Conservation (phyloP, 2,888 invertebrate genomes). For the Athalia cordata region DNA sequence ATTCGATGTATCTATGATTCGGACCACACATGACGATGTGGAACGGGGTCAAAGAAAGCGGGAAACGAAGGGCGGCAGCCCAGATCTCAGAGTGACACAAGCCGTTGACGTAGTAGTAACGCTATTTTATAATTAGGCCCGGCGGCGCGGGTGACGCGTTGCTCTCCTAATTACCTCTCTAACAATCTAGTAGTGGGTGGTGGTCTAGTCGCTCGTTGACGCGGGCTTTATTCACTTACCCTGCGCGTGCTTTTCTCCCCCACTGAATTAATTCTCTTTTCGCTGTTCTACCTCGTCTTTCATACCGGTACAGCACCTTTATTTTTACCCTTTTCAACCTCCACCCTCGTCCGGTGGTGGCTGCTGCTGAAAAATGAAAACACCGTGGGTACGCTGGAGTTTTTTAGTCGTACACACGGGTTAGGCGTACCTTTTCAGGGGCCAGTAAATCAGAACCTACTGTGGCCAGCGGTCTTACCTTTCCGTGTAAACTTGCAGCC, state of each 20-base stretch:
- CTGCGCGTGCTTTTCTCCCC: conserved; percentile 14
- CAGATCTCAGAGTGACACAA: conserved; percentile 17
- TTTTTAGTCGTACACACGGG: too few species aligned
- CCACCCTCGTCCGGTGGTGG: too few species aligned
- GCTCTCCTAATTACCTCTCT: conserved; percentile 72
- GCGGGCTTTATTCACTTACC: conserved; percentile 63
- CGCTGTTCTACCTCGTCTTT: neutral
- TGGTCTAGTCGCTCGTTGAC: conserved; percentile 58
- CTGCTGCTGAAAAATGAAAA: too few species aligned
- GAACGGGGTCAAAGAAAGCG: too few species aligned
- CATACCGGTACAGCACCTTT: neutral
- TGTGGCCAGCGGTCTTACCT: too few species aligned
- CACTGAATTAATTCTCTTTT: conserved; percentile 17
- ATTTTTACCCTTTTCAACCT: too few species aligned
- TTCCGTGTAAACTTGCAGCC: too few species aligned
- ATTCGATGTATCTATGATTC: too few species aligned
- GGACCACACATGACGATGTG: too few species aligned
- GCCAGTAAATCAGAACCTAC: too few species aligned
- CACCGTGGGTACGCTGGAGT: too few species aligned
- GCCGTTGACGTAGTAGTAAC: conserved; percentile 16
- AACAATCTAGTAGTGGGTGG: conserved; percentile 60
- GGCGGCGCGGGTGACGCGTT: conserved; percentile 65
- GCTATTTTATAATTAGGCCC: conserved; percentile 71
- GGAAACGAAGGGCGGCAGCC: conserved; percentile 44
- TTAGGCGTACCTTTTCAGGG: too few species aligned